Percentiles rank a stretch among this genome's conserved stretches.
These are phyloP conservation scores for Gymnocephalus cernua DNA, from an alignment of 2,113 vertebrate species.

Conservation along the genomic window DNA sequence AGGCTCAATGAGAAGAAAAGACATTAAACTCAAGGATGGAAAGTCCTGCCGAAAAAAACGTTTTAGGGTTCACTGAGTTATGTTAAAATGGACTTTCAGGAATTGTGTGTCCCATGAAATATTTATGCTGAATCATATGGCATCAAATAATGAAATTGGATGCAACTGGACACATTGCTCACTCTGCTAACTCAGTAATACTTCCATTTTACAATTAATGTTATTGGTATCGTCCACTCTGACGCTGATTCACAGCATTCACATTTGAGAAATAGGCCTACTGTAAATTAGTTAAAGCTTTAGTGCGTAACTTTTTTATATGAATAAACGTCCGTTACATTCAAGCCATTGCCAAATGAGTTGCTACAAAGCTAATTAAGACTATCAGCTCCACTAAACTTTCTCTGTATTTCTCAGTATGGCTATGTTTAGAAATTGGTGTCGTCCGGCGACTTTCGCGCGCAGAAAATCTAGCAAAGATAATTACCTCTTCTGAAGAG, in stretches of 20 bases:
- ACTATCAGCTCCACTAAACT: too few species aligned
- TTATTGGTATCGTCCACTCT: background rate
- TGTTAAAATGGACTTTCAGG: constrained; percentile 13
- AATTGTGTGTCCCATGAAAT: background rate
- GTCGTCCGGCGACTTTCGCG: too few species aligned
- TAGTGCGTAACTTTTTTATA: too few species aligned
- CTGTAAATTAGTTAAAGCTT: too few species aligned
- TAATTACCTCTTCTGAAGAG: too few species aligned
- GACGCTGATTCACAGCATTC: background rate
- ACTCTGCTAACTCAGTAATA: background rate
- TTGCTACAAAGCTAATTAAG: too few species aligned
- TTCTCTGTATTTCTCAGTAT: too few species aligned
- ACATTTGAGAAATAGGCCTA: background rate
- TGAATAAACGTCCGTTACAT: too few species aligned
- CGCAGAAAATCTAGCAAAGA: too few species aligned
- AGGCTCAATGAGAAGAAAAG: constrained; percentile 28
- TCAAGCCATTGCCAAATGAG: too few species aligned
- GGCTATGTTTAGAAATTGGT: too few species aligned
- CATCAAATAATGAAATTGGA: background rate
- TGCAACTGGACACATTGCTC: background rate
- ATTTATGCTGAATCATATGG: background rate
- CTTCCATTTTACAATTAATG: background rate
- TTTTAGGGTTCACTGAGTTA: constrained; percentile 16
- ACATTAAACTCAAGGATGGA: constrained; percentile 19
- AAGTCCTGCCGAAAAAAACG: background rate